These are phyloP conservation scores for Muscina levida DNA, from an alignment of 2,888 invertebrate genomes.

Conservation along the genomic window DNA sequence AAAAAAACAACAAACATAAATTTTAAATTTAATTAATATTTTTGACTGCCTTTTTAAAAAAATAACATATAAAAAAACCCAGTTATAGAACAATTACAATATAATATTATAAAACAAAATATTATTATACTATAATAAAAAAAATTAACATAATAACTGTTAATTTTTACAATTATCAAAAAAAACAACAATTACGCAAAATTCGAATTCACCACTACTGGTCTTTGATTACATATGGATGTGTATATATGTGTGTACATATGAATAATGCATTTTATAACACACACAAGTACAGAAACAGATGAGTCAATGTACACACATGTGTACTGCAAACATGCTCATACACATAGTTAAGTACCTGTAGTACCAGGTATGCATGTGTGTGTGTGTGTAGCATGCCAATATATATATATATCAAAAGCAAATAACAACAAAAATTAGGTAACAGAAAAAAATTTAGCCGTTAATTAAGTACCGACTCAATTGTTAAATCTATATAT, in stretches of 20 bases:
- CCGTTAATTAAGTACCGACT: slow-evolving; percentile 27
- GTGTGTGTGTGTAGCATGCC: background rate
- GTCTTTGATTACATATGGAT: too few species aligned
- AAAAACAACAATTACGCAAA: background rate
- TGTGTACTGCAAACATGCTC: background rate
- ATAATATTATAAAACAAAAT: slow-evolving; percentile 42
- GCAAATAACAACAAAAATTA: background rate
- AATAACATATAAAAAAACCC: slow-evolving; percentile 67
- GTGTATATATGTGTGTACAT: too few species aligned
- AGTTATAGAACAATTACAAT: slow-evolving; percentile 64
- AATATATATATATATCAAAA: slow-evolving; percentile 36
- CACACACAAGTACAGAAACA: background rate
- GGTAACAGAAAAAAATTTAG: slow-evolving; percentile 17
- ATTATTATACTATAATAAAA: slow-evolving; percentile 12
- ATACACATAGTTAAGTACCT: slow-evolving; percentile 11
- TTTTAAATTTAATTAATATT: slow-evolving; percentile 62
- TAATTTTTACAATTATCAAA: slow-evolving; percentile 16
- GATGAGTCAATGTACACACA: too few species aligned
- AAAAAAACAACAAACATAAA: slow-evolving; percentile 47
- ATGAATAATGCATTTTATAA: background rate
- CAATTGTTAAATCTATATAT: slow-evolving; percentile 5
- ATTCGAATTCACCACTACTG: too few species aligned
- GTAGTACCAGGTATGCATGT: background rate
- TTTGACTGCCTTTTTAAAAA: slow-evolving; percentile 75
- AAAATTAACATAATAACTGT: slow-evolving; percentile 43